Conservation (phyloP, 2,797 vertebrate genomes). For the Bufotes viridis region DNA sequence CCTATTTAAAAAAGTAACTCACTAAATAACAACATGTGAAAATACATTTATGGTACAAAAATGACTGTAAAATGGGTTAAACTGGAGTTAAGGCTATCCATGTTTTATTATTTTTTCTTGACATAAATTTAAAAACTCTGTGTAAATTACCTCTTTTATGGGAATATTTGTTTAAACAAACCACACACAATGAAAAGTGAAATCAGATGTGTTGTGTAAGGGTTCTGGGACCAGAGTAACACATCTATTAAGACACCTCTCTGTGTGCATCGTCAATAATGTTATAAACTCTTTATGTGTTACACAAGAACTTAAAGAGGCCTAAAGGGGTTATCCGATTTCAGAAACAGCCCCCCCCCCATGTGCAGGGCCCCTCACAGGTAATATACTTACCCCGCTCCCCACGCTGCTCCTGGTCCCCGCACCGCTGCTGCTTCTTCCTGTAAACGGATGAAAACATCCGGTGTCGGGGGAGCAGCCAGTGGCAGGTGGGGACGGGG, state of each 20-base stretch:
- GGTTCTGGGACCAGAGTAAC: background rate
- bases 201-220: constrained; percentile 21
- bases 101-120: background rate
- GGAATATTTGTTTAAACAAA: constrained; percentile 5
- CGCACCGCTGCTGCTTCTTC: too few relatives aligned
- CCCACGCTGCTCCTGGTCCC: too few relatives aligned
- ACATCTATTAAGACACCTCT: background rate
- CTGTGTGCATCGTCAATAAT: background rate
- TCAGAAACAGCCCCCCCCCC: too few relatives aligned
- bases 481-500: too few relatives aligned
- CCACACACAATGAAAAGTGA: constrained; percentile 17
- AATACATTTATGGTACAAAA: background rate
- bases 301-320: background rate
- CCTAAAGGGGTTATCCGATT: too few relatives aligned
- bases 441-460: too few relatives aligned
- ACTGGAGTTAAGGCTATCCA: background rate
- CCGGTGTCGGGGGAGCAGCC: too few relatives aligned
- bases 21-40: background rate
- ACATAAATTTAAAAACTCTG: constrained; percentile 27
- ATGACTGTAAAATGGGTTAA: constrained; percentile 34
- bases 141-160: constrained; percentile 61
- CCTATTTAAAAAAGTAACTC: too few relatives aligned
- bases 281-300: background rate
- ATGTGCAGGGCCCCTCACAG: too few relatives aligned
- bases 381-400: too few relatives aligned